phyloP scores from a whole-genome alignment of 2,888 invertebrate species.

The Plebejus melissa region DNA sequence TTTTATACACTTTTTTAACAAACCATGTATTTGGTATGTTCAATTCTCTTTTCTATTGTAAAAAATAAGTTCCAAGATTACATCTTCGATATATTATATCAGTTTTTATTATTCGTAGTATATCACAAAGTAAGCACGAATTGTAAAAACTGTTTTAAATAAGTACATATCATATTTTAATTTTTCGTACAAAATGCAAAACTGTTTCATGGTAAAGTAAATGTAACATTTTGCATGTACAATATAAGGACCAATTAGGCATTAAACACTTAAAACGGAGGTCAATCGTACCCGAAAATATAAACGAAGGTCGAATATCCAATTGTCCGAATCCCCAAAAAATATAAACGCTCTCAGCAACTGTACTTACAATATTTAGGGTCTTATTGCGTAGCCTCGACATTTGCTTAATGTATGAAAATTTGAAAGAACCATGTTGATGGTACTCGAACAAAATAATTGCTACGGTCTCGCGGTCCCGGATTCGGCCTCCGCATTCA shows the following conservation, averaged over 20 bases:
- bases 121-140: too few relatives aligned
- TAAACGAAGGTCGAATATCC: slow-evolving; percentile 43
- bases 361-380: slow-evolving; percentile 66
- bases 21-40: not conserved
- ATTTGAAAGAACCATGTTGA: slow-evolving; percentile 78
- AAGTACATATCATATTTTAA: too few relatives aligned
- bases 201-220: not conserved
- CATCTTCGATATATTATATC: too few relatives aligned
- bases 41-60: not conserved
- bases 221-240: not conserved
- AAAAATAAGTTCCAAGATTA: too few relatives aligned
- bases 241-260: not conserved
- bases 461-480: slow-evolving; percentile 74
- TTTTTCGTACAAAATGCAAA: too few relatives aligned
- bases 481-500: slow-evolving; percentile 75
- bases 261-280: slow-evolving; percentile 21
- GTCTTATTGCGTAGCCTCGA: slow-evolving; percentile 75
- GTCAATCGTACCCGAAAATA: slow-evolving; percentile 28
- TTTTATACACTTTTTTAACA: not conserved
- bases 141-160: too few relatives aligned
- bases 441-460: slow-evolving; percentile 78
- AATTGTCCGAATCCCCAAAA: slow-evolving; percentile 56
- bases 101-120: too few relatives aligned
- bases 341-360: slow-evolving; percentile 60
- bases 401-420: slow-evolving; percentile 78